Evolutionary conservation across 2,113 vertebrate genomes (phyloP).

Genomic region (Eolophus roseicapilla): DNA sequence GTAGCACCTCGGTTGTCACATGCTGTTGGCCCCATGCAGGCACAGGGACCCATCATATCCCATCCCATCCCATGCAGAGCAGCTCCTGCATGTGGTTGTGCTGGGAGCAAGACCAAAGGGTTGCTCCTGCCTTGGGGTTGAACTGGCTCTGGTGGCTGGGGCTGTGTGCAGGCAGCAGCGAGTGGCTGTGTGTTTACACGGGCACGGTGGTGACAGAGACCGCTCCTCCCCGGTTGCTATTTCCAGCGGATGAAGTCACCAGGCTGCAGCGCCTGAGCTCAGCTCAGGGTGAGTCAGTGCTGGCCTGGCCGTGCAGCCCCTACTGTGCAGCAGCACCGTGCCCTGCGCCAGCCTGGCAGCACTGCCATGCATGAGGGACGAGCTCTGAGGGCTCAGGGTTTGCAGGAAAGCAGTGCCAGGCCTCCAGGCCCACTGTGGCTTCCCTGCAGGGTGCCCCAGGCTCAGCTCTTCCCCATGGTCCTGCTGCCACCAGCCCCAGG

Average conservation of each 20-base stretch:
- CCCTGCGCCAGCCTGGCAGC: rapidly evolving
- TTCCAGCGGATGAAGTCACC: conserved; percentile 67
- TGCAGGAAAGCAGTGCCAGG: neutral
- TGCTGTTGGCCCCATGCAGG: neutral
- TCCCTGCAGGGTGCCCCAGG: rapidly evolving
- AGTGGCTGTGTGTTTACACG: neutral
- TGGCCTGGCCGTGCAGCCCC: neutral
- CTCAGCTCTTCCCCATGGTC: neutral
- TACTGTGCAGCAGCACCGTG: neutral
- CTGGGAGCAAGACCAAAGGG: neutral
- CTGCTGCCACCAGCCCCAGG: neutral
- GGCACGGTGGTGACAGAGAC: neutral
- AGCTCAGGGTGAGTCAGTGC: conserved; percentile 24
- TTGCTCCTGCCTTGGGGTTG: neutral
- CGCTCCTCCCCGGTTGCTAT: conserved; percentile 48
- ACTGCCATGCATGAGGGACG: rapidly evolving
- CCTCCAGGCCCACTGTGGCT: rapidly evolving
- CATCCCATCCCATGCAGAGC: rapidly evolving
- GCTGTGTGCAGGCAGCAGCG: neutral
- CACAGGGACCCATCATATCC: too few species aligned
- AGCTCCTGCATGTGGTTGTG: neutral
- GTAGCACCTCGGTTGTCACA: neutral
- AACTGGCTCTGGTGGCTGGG: rapidly evolving
- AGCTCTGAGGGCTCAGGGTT: neutral
- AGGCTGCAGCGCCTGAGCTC: neutral